Evolutionary conservation across 2,797 vertebrate species (phyloP), one percentile per base, ranked within the genome.

Genomic region (Dendrocincla tyrannina): DNA sequence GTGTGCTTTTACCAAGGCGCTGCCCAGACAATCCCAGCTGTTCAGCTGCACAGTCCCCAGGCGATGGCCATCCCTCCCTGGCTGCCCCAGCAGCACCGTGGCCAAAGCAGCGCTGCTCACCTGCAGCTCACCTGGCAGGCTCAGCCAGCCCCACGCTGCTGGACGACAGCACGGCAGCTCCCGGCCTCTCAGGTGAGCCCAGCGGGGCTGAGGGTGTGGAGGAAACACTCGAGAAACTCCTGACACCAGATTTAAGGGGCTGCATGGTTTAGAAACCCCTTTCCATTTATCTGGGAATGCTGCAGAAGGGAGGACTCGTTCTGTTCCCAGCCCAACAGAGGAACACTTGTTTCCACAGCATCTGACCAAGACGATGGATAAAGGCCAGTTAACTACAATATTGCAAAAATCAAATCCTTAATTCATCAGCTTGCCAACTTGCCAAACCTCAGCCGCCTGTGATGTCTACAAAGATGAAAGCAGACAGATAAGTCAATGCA

Each of bases 381-480:
- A 83, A 59, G 50, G 42, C 59, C 80, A 72, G 25, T 70, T 79
- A 82, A 63, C 62, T 60, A 88, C 56, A 84, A 19, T 49, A 73
- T 8, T 81, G 41, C 58, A 78, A 85, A 91, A 91, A 85, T 37
- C 53, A 85, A 83, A 83, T 59, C 75, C 68, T 89, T 76, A 76
- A 90, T 66, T 87, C 73, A 52, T 58, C 66, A 91, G 62, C 55
- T 58, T 74, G 56, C 80, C 74, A 68, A 59, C 30, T 27, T 70
- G 24, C 64, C 77, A 88, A 89, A 73, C 76, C 66, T 95, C 87
- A 56, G 41, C 33, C 42, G 74, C 64, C 63, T 93, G 30, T 55
- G 64, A 74, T 78, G 68, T 53, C 89, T 93, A 72, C 49, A 13
- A 20, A 92, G 79, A 96, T 89, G 73, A 93, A 96, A 42, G 49